A percentile compares a stretch with the other conserved stretches of the same genome.
phyloP scores from a whole-genome alignment of 2,113 vertebrate genomes.

The Elaphurus davidianus region DNA sequence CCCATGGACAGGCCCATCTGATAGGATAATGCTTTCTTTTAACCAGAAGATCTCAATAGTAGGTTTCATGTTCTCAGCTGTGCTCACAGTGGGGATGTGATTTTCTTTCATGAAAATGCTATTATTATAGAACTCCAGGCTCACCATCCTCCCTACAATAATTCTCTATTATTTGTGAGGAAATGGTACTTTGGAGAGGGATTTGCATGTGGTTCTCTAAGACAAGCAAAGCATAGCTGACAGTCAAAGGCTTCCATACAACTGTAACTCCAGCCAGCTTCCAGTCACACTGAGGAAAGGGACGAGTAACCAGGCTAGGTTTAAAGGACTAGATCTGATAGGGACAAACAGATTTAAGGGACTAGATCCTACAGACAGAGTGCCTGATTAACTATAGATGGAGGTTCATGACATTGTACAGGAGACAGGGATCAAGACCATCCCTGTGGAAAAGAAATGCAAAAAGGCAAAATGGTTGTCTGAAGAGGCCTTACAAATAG shows the following conservation, averaged over 20 bases:
- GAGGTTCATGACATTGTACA: no score
- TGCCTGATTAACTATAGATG: no score
- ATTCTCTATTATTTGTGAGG: constrained; percentile 3
- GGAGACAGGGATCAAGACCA: no score
- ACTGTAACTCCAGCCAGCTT: neutral
- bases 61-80: constrained; percentile 44
- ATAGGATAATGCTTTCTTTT: constrained; percentile 26
- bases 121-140: constrained; percentile 35
- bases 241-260: neutral
- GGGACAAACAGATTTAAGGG: no score
- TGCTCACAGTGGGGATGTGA: neutral
- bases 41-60: constrained; percentile 38
- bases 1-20: neutral
- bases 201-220: constrained; percentile 47
- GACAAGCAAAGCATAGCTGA: neutral
- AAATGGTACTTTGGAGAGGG: constrained; percentile 21
- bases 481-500: no score
- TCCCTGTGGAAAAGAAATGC: no score
- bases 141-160: neutral
- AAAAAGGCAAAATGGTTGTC: no score
- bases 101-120: constrained; percentile 35
- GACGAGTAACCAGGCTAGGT: neutral
- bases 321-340: no score
- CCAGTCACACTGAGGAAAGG: neutral
- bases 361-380: no score